Evolutionary conservation across 2,113 vertebrate genomes (phyloP), one percentile per base, ranked within the genome.

Genomic region (Crotalus viridis): DNA sequence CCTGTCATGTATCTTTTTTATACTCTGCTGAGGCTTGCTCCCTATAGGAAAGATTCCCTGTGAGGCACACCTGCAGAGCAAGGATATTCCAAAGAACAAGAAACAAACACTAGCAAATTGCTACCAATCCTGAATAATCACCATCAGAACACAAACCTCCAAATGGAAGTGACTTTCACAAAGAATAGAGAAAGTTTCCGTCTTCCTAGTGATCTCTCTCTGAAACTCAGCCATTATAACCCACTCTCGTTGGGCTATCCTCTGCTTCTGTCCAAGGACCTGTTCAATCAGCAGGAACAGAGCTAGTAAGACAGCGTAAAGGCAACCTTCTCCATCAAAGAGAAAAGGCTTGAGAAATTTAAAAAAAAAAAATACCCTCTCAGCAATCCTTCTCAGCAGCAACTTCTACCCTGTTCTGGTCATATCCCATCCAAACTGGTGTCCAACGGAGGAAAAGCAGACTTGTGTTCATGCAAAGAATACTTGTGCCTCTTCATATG

Each of bases 391-490:
- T 89, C 51, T 52, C 61, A 46, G 61, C 6, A 57, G 39, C 54
- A 56, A 10, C 46, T 88, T 21, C 33, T 51, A 55, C 48, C 69
- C 69, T 33, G 56, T 26, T 22, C 12, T 61, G 10, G 10, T n/a
- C 26, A n/a, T 28, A 4, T 26, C 28, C 51, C 52, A 89, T 28
- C 91, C 87, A 64, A 85, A 28, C 26, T 56, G 92, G 64, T 33
- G 52, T 69, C 39, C 74, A 69, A 46, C 24, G 59, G 48, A 59
- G 88, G 52, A 57, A 92, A 59, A 64, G 88, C 33, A 57, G 54
- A 22, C 33, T 85, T 57, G 88, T 92, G 56, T 57, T 48, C 88
- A 92, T 81, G 64, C 92, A 89, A 85, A 92, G 87, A 51, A 89
- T 85, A 92, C 10, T 13, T 52, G 39, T 81, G 91, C 87, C 61